Evolutionary conservation across 2,113 vertebrate genomes (phyloP), one percentile per base, ranked within the genome.

Genomic region (Girardinichthys multiradiatus): DNA sequence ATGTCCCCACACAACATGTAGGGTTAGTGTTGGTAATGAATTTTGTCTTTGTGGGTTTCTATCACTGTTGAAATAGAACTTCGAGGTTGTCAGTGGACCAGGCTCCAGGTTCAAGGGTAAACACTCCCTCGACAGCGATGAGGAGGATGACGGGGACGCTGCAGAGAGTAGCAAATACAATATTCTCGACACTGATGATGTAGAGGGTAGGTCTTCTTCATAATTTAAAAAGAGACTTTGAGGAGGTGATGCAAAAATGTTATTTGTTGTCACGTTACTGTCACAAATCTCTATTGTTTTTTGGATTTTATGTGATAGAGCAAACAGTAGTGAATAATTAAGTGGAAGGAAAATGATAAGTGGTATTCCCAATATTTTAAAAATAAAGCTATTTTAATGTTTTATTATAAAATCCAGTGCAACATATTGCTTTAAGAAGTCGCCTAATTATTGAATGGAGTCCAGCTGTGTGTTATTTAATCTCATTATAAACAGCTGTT

Each of bases 71-170:
- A 31, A 54, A 4, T 33, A 96, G 95, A 91, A 86, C 30, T 92
- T 92, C 69, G 95, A 95, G 68, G 90, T 78, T 33, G 90, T 92
- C 45, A 91, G 87, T 26, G 96, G 96, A 21, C 96, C 96, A 0
- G 96, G 96, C 31, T 96, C 96, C 75, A 95, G 96, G 65, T 98
- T 98, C 91, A 98, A 98, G 82, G 96, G 93, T n/a, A 97, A 98
- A 86, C 96, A 98, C 70, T 97, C 96, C 59, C 90, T 98, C 30
- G 96, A 98, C 86, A 98, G 96, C 0, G 96, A 98, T 70, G 96
- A 97, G 80, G 96, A 98, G 37, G 96, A 98, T 3, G 96, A 97
- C 0, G 93, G 54, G 12, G 92, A 90, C 1, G 93, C 93, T 9
- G 87, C 74, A 4, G 89, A 86, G 6, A 91, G 81, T 83, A 94